phyloP scores from a whole-genome alignment of 2,888 invertebrate species.

The Chydorus sphaericus region DNA sequence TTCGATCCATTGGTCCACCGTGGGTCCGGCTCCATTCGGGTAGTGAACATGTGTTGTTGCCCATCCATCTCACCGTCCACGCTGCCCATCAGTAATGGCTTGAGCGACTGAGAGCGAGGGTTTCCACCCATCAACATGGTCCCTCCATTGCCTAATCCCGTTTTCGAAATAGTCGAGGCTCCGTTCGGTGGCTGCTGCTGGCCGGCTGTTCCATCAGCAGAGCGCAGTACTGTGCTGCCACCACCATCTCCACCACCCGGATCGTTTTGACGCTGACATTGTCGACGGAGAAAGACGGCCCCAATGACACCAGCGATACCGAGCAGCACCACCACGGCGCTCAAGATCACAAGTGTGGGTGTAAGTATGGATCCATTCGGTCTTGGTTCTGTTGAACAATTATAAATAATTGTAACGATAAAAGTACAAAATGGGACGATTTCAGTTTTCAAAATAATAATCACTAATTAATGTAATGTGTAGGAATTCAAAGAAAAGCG shows the following conservation, averaged over 20 bases:
- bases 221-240: background rate
- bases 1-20: background rate
- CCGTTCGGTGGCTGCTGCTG: too few species aligned
- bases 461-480: too few species aligned
- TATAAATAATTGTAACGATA: background rate
- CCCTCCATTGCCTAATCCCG: background rate
- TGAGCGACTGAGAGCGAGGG: constrained; percentile 1
- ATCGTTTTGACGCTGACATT: constrained; percentile 7
- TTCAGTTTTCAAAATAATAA: too few species aligned
- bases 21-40: background rate
- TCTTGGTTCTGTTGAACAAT: background rate
- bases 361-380: constrained; percentile 9
- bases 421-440: background rate
- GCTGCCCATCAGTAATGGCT: background rate
- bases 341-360: constrained; percentile 10
- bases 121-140: background rate
- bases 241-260: background rate
- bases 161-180: background rate
- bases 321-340: constrained; percentile 4
- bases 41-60: background rate
- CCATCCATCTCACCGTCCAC: background rate
- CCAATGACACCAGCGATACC: constrained; percentile 2
- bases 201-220: background rate
- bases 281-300: constrained; percentile 11
- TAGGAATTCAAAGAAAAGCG: too few species aligned